phyloP scores from a whole-genome alignment of 1,140 invertebrate genomes.

The Drosophila equinoxialis region DNA sequence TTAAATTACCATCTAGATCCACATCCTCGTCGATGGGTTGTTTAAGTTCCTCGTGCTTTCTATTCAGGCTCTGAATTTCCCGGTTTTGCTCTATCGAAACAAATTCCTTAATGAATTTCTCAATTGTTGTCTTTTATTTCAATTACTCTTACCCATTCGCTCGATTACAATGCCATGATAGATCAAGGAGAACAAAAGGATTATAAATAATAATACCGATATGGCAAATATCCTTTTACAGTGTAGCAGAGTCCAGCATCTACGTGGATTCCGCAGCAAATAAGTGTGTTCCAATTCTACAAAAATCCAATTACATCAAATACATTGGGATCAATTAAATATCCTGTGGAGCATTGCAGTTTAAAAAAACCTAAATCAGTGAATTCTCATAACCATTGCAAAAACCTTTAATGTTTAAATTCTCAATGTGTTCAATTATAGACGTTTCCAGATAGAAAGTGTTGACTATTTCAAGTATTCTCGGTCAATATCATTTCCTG shows the following conservation, averaged over 20 bases:
- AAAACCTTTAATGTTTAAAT: too few species aligned
- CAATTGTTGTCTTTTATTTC: too few species aligned
- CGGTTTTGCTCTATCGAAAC: conserved; percentile 40
- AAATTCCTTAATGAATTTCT: neutral
- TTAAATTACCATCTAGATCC: conserved; percentile 20
- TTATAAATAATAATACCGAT: conserved; percentile 50
- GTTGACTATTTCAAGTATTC: too few species aligned
- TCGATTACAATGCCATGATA: conserved; percentile 72
- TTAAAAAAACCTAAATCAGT: too few species aligned
- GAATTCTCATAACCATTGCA: too few species aligned
- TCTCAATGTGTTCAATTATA: too few species aligned
- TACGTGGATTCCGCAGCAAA: conserved; percentile 30
- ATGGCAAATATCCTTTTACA: conserved; percentile 57
- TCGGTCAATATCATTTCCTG: too few species aligned
- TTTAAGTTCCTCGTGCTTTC: conserved; percentile 36
- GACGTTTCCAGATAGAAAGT: too few species aligned
- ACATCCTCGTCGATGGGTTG: conserved; percentile 44
- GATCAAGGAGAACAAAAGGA: conserved; percentile 56
- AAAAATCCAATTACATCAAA: conserved; percentile 24
- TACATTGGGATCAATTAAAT: too few species aligned
- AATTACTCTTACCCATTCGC: conserved; percentile 55
- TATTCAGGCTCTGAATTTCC: conserved; percentile 52
- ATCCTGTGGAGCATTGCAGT: too few species aligned
- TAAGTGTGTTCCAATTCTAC: conserved; percentile 58
- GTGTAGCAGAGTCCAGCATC: conserved; percentile 31